Conservation (phyloP, 2,888 invertebrate species). For the Scrobipalpa atriplicella region DNA sequence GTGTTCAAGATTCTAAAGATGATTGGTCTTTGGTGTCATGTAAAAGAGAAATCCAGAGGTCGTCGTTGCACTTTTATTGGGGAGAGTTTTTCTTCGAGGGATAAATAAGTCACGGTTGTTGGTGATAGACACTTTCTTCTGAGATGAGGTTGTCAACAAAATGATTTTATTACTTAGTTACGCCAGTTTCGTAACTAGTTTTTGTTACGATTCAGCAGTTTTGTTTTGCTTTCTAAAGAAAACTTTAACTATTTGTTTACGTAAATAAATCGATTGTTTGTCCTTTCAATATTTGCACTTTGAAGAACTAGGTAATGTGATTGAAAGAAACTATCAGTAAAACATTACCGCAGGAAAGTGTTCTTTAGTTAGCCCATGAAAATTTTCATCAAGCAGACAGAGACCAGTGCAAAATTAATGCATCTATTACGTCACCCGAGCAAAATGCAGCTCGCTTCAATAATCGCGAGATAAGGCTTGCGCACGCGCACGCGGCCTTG, state of each 20-base stretch:
- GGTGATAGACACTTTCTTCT: not conserved
- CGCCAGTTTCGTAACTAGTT: conserved; percentile 8
- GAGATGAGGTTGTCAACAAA: conserved; percentile 11
- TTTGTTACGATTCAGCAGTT: not conserved
- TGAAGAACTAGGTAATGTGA: too few species aligned
- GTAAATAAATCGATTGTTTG: too few species aligned
- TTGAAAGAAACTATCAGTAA: too few species aligned
- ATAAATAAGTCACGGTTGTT: not conserved
- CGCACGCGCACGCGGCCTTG: not conserved
- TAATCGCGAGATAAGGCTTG: not conserved
- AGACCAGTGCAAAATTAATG: not conserved
- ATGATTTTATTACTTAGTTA: conserved; percentile 10
- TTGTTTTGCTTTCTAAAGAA: not conserved
- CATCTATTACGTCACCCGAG: not conserved
- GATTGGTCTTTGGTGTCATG: not conserved
- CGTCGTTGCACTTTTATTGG: conserved; percentile 10
- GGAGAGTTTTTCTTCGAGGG: conserved; percentile 7
- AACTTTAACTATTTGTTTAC: not conserved
- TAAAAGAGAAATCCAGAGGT: not conserved
- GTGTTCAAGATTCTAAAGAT: not conserved
- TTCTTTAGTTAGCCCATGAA: too few species aligned
- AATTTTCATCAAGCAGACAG: too few species aligned
- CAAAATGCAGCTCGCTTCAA: not conserved
- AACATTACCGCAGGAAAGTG: too few species aligned
- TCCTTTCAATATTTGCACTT: too few species aligned